Evolutionary conservation across 2,888 invertebrate species (phyloP).

Genomic region (Chymomyza amoena): DNA sequence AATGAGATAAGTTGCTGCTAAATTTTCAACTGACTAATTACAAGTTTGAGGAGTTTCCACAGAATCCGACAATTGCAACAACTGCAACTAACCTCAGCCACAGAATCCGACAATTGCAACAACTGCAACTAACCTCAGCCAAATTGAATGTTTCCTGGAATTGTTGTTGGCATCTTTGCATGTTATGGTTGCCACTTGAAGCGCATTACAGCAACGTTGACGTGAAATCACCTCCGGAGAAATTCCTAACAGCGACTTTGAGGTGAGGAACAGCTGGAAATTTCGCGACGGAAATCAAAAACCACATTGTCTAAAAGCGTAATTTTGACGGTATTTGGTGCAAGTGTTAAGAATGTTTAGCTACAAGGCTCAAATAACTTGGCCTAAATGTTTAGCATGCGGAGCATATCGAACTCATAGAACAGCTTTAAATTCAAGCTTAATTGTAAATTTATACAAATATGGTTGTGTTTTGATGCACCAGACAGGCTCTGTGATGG

Average conservation of each 20-base stretch:
- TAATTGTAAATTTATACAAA: slow-evolving; percentile 59
- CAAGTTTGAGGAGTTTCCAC: slow-evolving; percentile 39
- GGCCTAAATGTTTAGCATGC: not conserved
- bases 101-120: slow-evolving; percentile 42
- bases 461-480: slow-evolving; percentile 11
- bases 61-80: too few relatives aligned
- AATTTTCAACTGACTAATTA: not conserved
- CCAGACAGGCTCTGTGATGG: slow-evolving; percentile 14
- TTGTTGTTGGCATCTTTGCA: too few relatives aligned
- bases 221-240: not conserved
- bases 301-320: slow-evolving; percentile 54
- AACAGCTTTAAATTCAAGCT: not conserved
- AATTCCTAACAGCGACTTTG: not conserved
- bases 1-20: not conserved
- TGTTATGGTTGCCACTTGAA: not conserved
- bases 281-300: not conserved
- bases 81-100: too few relatives aligned
- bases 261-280: not conserved
- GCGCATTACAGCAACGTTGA: not conserved
- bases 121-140: not conserved
- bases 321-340: slow-evolving; percentile 39
- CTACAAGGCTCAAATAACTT: not conserved
- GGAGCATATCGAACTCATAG: not conserved
- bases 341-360: not conserved
- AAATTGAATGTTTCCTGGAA: not conserved